A percentile compares a stretch with the other conserved stretches of the same genome.
Evolutionary conservation across 2,797 vertebrate genomes (phyloP).

Genomic region (Sphenodon punctatus): DNA sequence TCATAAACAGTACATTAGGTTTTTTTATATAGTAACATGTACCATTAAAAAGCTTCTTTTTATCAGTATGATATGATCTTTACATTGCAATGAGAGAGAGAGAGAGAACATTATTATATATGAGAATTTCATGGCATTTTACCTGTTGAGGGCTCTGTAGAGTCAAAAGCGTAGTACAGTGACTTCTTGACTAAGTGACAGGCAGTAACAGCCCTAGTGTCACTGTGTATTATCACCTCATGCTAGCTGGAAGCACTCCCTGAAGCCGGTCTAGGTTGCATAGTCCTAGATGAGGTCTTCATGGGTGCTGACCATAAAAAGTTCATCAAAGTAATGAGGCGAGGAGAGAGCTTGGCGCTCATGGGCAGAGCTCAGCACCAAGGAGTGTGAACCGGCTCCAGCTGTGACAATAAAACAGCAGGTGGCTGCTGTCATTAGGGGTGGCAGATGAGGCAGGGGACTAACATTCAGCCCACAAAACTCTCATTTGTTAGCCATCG

Average conservation of each 20-base stretch:
- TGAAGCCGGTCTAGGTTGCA: conserved; percentile 76
- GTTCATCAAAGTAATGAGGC: conserved; percentile 98
- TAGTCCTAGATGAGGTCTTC: conserved; percentile 91
- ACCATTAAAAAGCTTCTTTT: conserved; percentile 46
- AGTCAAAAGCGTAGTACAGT: conserved; percentile 35
- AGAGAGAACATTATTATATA: neutral
- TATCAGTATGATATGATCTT: neutral
- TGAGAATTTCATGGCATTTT: conserved; percentile 48
- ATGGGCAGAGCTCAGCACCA: conserved; percentile 86
- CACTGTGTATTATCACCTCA: conserved; percentile 71
- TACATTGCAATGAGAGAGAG: neutral
- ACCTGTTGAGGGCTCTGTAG: conserved; percentile 74
- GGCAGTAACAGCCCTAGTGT: conserved; percentile 59
- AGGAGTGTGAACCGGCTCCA: conserved; percentile 94
- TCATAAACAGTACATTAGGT: conserved; percentile 43
- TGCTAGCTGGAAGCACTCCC: conserved; percentile 75
- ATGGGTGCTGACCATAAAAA: conserved; percentile 99
- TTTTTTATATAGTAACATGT: conserved; percentile 46
- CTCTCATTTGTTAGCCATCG: conserved; percentile 91
- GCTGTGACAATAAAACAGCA: conserved; percentile 99
- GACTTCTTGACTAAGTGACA: conserved; percentile 64
- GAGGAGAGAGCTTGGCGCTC: conserved; percentile 80
- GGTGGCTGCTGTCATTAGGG: conserved; percentile 98
- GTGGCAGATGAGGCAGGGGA: conserved; percentile 93
- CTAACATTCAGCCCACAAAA: conserved; percentile 85